phyloP scores from a whole-genome alignment of 2,888 invertebrate genomes.

The Trissolcus brochymenae region DNA sequence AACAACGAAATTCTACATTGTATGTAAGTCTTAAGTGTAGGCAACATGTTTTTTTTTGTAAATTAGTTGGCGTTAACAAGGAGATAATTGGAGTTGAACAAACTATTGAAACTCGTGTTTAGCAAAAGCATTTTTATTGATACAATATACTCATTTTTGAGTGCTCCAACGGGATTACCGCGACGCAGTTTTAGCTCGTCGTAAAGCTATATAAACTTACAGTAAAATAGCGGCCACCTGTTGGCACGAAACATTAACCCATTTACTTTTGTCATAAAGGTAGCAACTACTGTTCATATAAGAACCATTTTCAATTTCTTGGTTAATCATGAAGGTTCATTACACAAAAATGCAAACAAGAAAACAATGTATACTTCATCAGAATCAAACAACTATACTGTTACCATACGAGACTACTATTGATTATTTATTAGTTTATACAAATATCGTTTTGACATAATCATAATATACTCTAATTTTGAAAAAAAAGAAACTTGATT shows the following conservation, averaged over 20 bases:
- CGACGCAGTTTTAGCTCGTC: constrained; percentile 67
- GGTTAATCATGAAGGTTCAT: constrained; percentile 19
- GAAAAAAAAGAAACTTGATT: no score
- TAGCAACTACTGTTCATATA: constrained; percentile 60
- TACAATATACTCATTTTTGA: constrained; percentile 60
- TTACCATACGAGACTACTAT: no score
- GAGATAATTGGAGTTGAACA: background rate
- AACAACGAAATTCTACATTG: no score
- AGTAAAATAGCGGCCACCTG: constrained; percentile 75
- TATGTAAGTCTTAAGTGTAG: no score
- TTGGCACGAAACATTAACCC: constrained; percentile 75
- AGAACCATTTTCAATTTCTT: constrained; percentile 59
- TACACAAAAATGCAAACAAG: no score
- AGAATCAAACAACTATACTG: no score
- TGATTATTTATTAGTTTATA: no score
- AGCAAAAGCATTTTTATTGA: constrained; percentile 50
- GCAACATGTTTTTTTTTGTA: no score
- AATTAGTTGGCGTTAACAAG: no score
- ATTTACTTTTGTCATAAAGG: constrained; percentile 72
- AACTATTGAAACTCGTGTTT: constrained; percentile 19
- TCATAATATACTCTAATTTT: no score
- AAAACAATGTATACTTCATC: no score
- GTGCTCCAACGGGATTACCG: constrained; percentile 63
- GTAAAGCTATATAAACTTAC: constrained; percentile 70
- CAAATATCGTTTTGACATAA: no score